Base-by-base conservation (phyloP, 2,113 vertebrate species). In the Apistogramma diplotaenia region DNA sequence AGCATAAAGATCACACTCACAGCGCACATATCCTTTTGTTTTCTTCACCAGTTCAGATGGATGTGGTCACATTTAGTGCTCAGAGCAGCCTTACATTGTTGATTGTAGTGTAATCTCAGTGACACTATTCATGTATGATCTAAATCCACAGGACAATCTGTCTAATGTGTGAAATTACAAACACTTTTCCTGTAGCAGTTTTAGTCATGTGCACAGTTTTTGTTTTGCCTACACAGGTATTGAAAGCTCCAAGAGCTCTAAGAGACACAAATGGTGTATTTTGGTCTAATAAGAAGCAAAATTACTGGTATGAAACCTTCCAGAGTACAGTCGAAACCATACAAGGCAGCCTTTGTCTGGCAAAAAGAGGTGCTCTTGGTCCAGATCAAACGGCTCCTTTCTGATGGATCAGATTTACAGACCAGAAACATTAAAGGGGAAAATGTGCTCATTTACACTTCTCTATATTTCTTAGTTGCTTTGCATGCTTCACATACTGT, bases 11-110 rank as follows among this genome's bases (percentile, higher is more conserved):
- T 89, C 76, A 58, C 75, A 49, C 73, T 72, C 84, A 16, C 72
- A 9, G 53, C 54, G 57, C 78, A 21, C 76, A 43, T 60, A 72
- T 84, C 54, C 82, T 87, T 90, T 86, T 90, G 76, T 92, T 89
- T 89, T 79, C 83, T 86, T 87, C 40, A 49, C 3, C 15, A 79
- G 56, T 73, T 83, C 72, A 81, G 71, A 79, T 37, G 58, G 60
- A 79, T 89, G 86, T 81, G 72, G 77, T 85, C 79, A 60, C 74
- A 71, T 46, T 31, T 8, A n/a, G n/a, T 5, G 29, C 43, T 61
- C 40, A 2, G 35, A 55, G 67, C 53, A 15, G 37, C 10, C 40
- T 13, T 21, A 8, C 21, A 35, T 60, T 19, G 8, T 53, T 72
- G 4, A 1, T 21, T 59, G 76, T 37, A 51, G 33, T 2, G 4